Conservation (phyloP, 2,113 vertebrate species). For the Mystacornis crossleyi region DNA sequence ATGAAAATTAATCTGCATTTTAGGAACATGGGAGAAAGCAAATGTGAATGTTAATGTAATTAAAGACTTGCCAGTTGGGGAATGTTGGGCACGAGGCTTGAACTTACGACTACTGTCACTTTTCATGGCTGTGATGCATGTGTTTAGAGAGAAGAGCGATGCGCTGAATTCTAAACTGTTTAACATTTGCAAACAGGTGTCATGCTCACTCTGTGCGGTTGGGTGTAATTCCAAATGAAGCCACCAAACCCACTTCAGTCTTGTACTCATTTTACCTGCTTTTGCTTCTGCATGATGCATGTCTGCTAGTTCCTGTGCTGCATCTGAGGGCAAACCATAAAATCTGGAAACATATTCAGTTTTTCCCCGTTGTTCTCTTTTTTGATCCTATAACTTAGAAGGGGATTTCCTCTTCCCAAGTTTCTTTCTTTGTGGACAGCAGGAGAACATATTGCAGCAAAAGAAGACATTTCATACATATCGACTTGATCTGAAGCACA, state of each 20-base stretch:
- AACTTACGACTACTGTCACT: background rate
- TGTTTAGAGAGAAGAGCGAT: background rate
- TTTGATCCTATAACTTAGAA: background rate
- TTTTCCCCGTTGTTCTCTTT: background rate
- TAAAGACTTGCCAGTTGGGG: background rate
- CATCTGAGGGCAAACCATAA: background rate
- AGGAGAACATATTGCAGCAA: background rate
- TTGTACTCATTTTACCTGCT: background rate
- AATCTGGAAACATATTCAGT: background rate
- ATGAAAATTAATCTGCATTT: conserved; percentile 33
- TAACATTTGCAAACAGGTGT: background rate
- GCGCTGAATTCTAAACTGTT: background rate
- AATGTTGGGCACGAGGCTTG: background rate
- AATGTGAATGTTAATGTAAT: conserved; percentile 37
- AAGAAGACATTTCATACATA: background rate
- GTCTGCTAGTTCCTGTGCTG: background rate
- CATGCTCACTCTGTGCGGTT: background rate
- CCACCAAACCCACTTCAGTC: background rate
- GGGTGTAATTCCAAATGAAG: background rate
- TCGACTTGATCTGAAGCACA: background rate
- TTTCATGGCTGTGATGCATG: background rate
- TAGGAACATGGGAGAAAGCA: background rate
- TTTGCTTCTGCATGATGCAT: background rate
- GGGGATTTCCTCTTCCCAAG: background rate
- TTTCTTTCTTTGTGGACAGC: background rate